Evolutionary conservation across 1,140 invertebrate genomes (phyloP), one percentile per base, ranked within the genome.

Genomic region (Gonioctena quinquepunctata): DNA sequence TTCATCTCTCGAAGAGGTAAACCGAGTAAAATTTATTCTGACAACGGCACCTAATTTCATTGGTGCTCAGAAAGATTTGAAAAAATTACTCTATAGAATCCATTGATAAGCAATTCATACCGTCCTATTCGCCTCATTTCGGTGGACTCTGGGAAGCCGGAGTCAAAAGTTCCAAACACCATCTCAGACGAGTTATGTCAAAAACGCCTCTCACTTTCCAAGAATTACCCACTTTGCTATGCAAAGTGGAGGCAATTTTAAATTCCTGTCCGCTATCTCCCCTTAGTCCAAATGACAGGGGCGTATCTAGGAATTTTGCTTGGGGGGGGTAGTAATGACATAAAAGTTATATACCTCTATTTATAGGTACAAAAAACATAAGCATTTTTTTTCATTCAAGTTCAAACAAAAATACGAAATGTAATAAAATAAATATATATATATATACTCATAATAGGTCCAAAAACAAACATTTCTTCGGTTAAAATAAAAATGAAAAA

Each of bases 251-350:
- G 50, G 73, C 75, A 60, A 11, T 61, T 16, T 49, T 80, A 5
- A 80, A 82, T 70, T 77, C 75, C 5, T 28, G 82, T 1, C 80
- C 81, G 5, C 23, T 82, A 18, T 68, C 82, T 1, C 80, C 81
- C 3, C 28, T 83, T 11, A 69, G 73, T 13, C 69, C 75, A 52
- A 67, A 76, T 70, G 79, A 82, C 33, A n/a, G n/a, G n/a, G n/a
- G n/a, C n/a, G n/a, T n/a, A n/a, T n/a, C n/a, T n/a, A n/a, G n/a
- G n/a, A n/a, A n/a, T n/a, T n/a, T n/a, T n/a, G n/a, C n/a, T n/a
- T n/a, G n/a, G n/a, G n/a, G n/a, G n/a, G n/a, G n/a, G n/a, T n/a
- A n/a, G n/a, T n/a, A n/a, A n/a, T n/a, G n/a, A n/a, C n/a, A n/a
- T n/a, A n/a, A n/a, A n/a, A n/a, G n/a, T n/a, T n/a, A n/a, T n/a